phyloP scores from a whole-genome alignment of 1,140 invertebrate genomes.

The Lucilia cuprina region DNA sequence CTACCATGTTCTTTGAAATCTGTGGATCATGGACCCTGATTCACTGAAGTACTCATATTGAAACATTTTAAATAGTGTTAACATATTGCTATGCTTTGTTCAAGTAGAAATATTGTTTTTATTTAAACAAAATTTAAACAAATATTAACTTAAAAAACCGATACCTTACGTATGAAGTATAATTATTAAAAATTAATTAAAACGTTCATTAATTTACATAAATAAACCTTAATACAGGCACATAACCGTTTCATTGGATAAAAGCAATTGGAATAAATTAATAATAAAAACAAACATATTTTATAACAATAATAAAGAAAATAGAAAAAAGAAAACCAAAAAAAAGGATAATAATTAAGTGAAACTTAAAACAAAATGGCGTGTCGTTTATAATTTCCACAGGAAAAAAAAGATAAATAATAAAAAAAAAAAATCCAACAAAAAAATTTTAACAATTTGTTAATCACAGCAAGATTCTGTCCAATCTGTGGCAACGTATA shows the following conservation, averaged over 20 bases:
- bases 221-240: not conserved
- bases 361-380: not conserved
- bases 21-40: no score
- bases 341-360: not conserved
- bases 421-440: not conserved
- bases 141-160: no score
- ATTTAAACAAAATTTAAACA: no score
- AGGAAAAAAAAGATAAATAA: not conserved
- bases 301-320: not conserved
- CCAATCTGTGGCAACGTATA: slow-evolving; percentile 61
- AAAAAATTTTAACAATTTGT: not conserved
- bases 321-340: not conserved
- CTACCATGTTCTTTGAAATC: no score
- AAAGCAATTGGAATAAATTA: not conserved
- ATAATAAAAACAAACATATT: not conserved
- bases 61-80: no score
- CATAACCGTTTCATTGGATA: not conserved
- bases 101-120: no score
- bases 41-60: no score
- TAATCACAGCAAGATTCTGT: slow-evolving; percentile 45
- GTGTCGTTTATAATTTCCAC: not conserved
- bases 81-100: no score
- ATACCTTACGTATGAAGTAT: no score
- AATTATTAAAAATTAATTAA: slow-evolving; percentile 32
- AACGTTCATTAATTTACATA: slow-evolving; percentile 17